A percentile compares a stretch with the other conserved stretches of the same genome.
Conservation (phyloP, 1,140 invertebrate species). For the Bombus soroeensis region DNA sequence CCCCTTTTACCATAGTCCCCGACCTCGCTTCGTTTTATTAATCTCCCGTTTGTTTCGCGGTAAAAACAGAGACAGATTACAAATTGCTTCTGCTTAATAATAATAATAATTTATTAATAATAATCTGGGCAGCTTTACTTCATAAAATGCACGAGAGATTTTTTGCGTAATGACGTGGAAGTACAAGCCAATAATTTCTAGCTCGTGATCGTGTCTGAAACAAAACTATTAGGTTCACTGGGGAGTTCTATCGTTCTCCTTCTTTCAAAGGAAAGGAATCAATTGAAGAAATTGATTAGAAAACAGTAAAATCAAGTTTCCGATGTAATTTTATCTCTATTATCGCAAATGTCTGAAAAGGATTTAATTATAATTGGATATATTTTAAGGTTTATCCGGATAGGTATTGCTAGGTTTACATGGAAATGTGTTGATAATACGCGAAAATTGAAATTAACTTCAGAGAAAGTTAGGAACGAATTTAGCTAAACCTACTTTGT, state of each 20-base stretch:
- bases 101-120: not conserved
- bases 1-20: not conserved
- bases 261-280: not conserved
- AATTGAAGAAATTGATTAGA: not conserved
- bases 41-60: not conserved
- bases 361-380: too few species aligned
- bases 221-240: not conserved
- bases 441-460: not conserved
- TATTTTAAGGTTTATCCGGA: not conserved
- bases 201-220: not conserved
- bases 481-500: not conserved
- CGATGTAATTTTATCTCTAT: not conserved
- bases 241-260: not conserved
- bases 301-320: not conserved
- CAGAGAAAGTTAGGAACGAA: not conserved
- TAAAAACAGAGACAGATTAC: not conserved
- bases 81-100: not conserved
- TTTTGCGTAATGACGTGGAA: conserved; percentile 12
- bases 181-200: not conserved
- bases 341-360: too few species aligned
- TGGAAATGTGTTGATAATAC: not conserved
- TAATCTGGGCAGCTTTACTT: not conserved
- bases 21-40: not conserved
- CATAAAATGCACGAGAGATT: not conserved
- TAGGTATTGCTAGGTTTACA: not conserved